These are phyloP conservation scores for Caenorhabditis parvicauda DNA, from an alignment of 2,888 invertebrate genomes.

Conservation along the genomic window DNA sequence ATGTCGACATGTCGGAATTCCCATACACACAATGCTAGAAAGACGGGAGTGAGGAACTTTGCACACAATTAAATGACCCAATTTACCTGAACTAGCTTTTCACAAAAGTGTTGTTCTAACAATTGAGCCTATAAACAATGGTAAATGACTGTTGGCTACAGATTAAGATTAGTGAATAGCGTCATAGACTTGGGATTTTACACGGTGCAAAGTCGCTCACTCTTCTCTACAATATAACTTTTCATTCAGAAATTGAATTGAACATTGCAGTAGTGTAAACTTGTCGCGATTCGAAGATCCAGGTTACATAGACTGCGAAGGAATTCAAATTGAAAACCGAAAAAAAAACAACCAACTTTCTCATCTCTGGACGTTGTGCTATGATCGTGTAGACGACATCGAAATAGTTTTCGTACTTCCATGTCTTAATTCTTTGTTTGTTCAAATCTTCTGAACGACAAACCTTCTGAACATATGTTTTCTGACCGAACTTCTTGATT, in stretches of 20 bases:
- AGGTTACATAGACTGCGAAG: background rate
- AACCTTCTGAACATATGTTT: conserved; percentile 36
- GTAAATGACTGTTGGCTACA: too few species aligned
- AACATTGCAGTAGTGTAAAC: background rate
- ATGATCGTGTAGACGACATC: conserved; percentile 47
- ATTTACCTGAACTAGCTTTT: too few species aligned
- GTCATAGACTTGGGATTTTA: conserved; percentile 19
- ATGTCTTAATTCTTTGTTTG: conserved; percentile 20
- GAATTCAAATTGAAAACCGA: background rate
- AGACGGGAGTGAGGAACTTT: too few species aligned
- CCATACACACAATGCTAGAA: too few species aligned
- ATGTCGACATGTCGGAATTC: too few species aligned
- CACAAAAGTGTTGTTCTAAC: too few species aligned
- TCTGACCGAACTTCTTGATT: conserved; percentile 41
- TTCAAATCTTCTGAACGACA: background rate
- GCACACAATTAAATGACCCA: too few species aligned
- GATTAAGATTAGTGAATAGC: too few species aligned
- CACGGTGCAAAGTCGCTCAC: too few species aligned
- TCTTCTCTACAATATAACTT: conserved; percentile 27
- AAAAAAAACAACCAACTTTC: conserved; percentile 8
- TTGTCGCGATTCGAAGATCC: background rate
- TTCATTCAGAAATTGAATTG: background rate
- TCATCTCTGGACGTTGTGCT: conserved; percentile 41
- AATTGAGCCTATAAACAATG: too few species aligned
- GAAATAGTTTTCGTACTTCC: conserved; percentile 41